Percentiles rank a stretch among this genome's conserved stretches.
phyloP scores from a whole-genome alignment of 2,113 vertebrate species.

The Willisornis vidua region DNA sequence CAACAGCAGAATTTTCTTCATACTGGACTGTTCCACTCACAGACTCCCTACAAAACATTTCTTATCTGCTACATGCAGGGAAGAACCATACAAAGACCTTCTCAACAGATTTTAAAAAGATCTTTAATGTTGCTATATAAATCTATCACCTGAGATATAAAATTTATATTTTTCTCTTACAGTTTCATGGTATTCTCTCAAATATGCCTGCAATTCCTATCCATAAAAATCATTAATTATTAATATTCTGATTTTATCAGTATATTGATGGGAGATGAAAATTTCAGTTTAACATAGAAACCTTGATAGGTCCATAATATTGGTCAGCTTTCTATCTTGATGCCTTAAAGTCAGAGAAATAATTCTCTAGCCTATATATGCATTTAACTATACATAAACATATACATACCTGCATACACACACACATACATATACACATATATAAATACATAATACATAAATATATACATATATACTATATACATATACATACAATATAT shows the following conservation, averaged over 20 bases:
- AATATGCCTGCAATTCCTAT: neutral
- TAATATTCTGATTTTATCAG: neutral
- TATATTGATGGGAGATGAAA: neutral
- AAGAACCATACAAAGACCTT: neutral
- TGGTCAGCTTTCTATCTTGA: neutral
- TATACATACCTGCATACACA: too few relatives aligned
- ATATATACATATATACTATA: too few relatives aligned
- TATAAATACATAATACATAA: too few relatives aligned
- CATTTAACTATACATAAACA: too few relatives aligned
- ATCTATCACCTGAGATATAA: neutral
- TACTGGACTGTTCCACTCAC: neutral
- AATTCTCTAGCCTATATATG: too few relatives aligned
- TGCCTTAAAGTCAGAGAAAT: too few relatives aligned
- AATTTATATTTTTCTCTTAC: neutral
- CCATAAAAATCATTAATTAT: neutral
- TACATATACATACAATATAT: too few relatives aligned
- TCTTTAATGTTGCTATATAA: neutral
- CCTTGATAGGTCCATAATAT: neutral
- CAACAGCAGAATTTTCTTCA: neutral
- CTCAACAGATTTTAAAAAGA: neutral
- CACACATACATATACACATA: too few relatives aligned
- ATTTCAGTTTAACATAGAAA: neutral
- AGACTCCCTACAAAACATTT: neutral
- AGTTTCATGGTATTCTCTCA: neutral
- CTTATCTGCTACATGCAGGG: neutral